These are phyloP conservation scores for Calliphora vomitoria DNA, from an alignment of 2,888 invertebrate genomes.

Conservation along the genomic window DNA sequence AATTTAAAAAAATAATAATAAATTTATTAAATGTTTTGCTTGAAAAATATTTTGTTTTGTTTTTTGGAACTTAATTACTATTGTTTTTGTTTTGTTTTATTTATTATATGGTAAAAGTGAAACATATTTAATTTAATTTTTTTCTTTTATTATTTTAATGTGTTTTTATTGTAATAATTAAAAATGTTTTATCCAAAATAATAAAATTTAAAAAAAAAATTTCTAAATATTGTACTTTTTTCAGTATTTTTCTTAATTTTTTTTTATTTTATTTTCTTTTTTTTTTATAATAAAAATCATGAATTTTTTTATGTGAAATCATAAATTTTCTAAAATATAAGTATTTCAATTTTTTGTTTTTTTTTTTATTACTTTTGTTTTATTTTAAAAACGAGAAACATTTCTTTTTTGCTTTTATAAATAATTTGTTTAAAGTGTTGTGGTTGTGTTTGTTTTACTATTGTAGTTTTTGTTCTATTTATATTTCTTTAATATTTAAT, in stretches of 20 bases:
- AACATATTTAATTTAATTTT: constrained; percentile 63
- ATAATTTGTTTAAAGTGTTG: constrained; percentile 63
- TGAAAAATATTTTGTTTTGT: constrained; percentile 54
- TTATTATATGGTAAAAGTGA: constrained; percentile 74
- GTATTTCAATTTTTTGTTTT: constrained; percentile 53
- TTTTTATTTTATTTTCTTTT: constrained; percentile 70
- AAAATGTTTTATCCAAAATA: constrained; percentile 54
- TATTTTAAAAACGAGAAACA: constrained; percentile 79
- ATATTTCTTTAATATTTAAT: constrained; percentile 68
- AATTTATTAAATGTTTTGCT: constrained; percentile 7
- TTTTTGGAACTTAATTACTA: constrained; percentile 58
- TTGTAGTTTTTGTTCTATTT: constrained; percentile 69
- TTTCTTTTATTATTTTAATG: constrained; percentile 69
- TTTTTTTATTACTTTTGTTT: constrained; percentile 50
- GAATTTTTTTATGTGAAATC: constrained; percentile 66
- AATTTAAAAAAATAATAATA: constrained; percentile 3
- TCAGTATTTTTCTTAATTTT: constrained; percentile 76
- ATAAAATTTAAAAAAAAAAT: constrained; percentile 66
- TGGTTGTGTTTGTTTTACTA: constrained; percentile 73
- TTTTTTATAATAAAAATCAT: constrained; percentile 76
- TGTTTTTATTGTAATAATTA: constrained; percentile 70
- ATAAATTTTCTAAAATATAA: constrained; percentile 73
- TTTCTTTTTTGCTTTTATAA: constrained; percentile 61
- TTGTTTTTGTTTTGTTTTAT: constrained; percentile 50
- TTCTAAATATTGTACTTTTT: constrained; percentile 80